phyloP scores from a whole-genome alignment of 2,113 vertebrate genomes.

The Scalopus aquaticus region DNA sequence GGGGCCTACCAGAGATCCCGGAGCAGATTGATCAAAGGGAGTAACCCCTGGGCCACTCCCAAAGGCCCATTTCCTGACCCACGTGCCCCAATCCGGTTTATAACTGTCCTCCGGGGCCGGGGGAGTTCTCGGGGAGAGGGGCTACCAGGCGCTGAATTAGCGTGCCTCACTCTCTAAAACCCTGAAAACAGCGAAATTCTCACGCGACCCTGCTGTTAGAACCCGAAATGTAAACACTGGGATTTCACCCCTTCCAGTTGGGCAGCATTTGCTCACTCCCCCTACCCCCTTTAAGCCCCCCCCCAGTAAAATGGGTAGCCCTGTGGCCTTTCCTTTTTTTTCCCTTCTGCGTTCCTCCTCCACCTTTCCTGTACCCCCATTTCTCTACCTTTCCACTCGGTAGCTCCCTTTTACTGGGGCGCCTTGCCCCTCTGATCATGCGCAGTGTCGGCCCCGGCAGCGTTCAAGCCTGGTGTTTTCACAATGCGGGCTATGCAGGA shows the following conservation, averaged over 20 bases:
- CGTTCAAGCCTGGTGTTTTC: not conserved
- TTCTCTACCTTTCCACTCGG: not conserved
- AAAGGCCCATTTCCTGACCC: constrained; percentile 38
- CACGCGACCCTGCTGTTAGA: constrained; percentile 68
- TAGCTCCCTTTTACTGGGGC: not conserved
- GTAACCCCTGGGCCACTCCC: constrained; percentile 17
- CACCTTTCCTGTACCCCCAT: not conserved
- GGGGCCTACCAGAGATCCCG: not conserved
- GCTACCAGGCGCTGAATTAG: not conserved
- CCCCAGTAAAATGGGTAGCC: not conserved
- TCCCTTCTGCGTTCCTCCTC: not conserved
- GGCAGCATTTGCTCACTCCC: not conserved
- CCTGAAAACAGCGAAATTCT: constrained; percentile 75
- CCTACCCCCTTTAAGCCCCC: too few relatives aligned
- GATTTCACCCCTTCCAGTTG: not conserved
- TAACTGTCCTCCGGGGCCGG: not conserved
- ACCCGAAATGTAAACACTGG: not conserved
- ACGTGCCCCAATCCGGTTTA: not conserved
- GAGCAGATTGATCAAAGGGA: constrained; percentile 39
- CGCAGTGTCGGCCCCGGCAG: not conserved
- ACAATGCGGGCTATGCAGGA: not conserved
- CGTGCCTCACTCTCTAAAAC: not conserved
- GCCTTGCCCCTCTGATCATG: not conserved
- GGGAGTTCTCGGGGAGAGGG: not conserved
- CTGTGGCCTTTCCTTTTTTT: not conserved